A percentile compares a stretch with the other conserved stretches of the same genome.
Evolutionary conservation across 2,113 vertebrate species (phyloP).

Genomic region (Poeciliopsis turrubarensis): DNA sequence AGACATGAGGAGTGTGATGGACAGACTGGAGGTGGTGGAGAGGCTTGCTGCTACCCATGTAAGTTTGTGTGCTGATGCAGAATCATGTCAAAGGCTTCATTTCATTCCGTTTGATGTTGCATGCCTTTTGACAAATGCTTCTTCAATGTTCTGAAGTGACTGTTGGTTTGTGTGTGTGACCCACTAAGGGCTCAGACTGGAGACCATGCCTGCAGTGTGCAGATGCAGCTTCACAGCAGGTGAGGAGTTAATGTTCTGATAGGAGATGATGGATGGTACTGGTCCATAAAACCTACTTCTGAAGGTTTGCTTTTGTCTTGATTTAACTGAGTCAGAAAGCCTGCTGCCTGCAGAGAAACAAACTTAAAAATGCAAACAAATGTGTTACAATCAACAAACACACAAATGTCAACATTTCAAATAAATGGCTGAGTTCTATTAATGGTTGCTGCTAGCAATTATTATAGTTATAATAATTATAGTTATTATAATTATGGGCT

Average conservation of each 20-base stretch:
- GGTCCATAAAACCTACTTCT: not conserved
- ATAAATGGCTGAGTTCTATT: too few relatives aligned
- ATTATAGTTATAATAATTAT: too few relatives aligned
- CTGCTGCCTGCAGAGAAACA: too few relatives aligned
- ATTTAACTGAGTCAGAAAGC: not conserved
- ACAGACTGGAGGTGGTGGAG: constrained; percentile 86
- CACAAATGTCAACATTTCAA: too few relatives aligned
- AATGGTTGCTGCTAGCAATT: too few relatives aligned
- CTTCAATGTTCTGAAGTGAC: not conserved
- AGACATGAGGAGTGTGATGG: constrained; percentile 86
- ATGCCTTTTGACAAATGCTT: too few relatives aligned
- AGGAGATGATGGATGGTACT: too few relatives aligned
- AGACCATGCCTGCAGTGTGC: constrained; percentile 54
- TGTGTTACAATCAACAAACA: too few relatives aligned
- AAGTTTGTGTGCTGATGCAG: constrained; percentile 16
- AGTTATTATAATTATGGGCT: too few relatives aligned
- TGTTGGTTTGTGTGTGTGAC: constrained; percentile 25
- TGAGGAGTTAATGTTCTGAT: constrained; percentile 31
- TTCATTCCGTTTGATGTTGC: not conserved
- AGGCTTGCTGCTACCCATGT: constrained; percentile 77
- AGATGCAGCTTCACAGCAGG: constrained; percentile 56
- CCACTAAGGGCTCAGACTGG: constrained; percentile 64
- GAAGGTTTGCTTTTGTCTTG: not conserved
- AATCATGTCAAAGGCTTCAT: not conserved
- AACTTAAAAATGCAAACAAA: too few relatives aligned